A percentile compares a stretch with the other conserved stretches of the same genome.
Evolutionary conservation across 2,797 vertebrate species (phyloP).

Genomic region (Aythya fuligula): DNA sequence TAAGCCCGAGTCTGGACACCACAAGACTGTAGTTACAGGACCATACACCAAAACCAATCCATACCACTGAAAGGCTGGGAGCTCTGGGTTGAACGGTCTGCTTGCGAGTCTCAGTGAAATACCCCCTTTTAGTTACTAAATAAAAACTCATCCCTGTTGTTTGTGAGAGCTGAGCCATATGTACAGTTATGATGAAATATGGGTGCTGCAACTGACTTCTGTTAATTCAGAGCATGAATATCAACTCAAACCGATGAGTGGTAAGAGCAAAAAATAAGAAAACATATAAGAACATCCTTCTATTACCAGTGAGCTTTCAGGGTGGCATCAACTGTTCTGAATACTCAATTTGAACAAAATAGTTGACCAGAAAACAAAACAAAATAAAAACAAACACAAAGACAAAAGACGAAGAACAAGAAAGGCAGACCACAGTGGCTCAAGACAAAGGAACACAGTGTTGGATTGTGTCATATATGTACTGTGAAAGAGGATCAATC

Average conservation of each 20-base stretch:
- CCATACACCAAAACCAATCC: background rate
- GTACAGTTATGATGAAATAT: constrained; percentile 28
- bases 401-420: background rate
- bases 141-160: background rate
- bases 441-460: background rate
- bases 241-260: background rate
- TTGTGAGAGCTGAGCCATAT: constrained; percentile 14
- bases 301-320: background rate
- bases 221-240: constrained; percentile 13
- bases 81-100: background rate
- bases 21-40: background rate
- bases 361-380: background rate
- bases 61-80: background rate
- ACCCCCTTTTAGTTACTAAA: background rate
- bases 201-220: constrained; percentile 36
- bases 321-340: background rate
- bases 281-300: background rate
- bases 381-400: background rate
- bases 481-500: background rate
- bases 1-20: background rate
- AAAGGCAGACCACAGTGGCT: background rate
- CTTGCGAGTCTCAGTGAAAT: background rate
- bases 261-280: background rate
- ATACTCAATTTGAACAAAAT: background rate
- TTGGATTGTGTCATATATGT: background rate